Percentiles rank a stretch among this genome's conserved stretches.
Conservation (phyloP, 2,888 invertebrate genomes). For the Phalera bucephala region DNA sequence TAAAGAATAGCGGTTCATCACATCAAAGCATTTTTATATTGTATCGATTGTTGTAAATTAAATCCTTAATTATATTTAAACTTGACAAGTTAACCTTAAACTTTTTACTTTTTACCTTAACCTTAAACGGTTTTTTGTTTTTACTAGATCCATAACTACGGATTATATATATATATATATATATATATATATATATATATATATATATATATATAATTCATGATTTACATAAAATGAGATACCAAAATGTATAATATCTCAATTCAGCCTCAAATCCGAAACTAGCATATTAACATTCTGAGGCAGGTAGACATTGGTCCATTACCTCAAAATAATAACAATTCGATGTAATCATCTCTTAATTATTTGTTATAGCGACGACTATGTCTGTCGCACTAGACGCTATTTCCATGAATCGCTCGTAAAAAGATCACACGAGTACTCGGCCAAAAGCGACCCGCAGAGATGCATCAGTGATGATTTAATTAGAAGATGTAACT, state of each 20-base stretch:
- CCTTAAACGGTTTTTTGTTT: too few species aligned
- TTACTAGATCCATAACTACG: too few species aligned
- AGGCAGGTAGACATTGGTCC: neutral
- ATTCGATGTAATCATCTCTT: slow-evolving; percentile 37
- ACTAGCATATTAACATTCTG: neutral
- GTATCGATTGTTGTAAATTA: too few species aligned
- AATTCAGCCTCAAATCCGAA: neutral
- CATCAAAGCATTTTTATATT: too few species aligned
- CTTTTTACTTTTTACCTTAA: too few species aligned
- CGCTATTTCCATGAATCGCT: slow-evolving; percentile 10
- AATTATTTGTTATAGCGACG: slow-evolving; percentile 34
- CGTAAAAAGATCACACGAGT: slow-evolving; percentile 30
- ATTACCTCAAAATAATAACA: neutral
- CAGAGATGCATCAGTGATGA: slow-evolving; percentile 7
- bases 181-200: too few species aligned
- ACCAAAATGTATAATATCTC: neutral
- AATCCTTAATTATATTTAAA: too few species aligned
- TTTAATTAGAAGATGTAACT: neutral
- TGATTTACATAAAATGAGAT: too few species aligned
- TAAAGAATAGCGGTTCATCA: too few species aligned
- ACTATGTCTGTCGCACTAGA: neutral
- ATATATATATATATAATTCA: too few species aligned
- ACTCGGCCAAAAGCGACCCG: slow-evolving; percentile 10
- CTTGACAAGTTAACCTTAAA: too few species aligned
- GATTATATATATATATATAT: too few species aligned